phyloP scores from a whole-genome alignment of 2,888 invertebrate genomes.

The Drosophila kambysellisi region DNA sequence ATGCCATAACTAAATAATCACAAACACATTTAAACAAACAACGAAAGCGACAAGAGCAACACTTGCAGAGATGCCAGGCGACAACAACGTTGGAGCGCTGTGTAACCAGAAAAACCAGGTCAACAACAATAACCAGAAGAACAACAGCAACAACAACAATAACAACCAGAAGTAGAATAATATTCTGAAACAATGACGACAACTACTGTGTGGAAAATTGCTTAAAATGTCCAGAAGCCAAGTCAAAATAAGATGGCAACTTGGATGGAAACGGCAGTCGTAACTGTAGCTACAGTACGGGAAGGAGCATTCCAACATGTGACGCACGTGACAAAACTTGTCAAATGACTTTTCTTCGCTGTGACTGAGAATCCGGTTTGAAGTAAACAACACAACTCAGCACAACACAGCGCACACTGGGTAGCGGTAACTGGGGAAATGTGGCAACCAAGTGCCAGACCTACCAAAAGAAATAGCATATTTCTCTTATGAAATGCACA shows the following conservation, averaged over 20 bases:
- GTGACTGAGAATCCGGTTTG: conserved; percentile 61
- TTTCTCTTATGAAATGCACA: conserved; percentile 59
- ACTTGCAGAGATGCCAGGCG: conserved; percentile 52
- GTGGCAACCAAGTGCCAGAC: not conserved
- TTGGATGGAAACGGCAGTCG: conserved; percentile 6
- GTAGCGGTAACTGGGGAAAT: conserved; percentile 4
- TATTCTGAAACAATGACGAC: conserved; percentile 74
- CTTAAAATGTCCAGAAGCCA: conserved; percentile 67
- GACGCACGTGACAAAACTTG: conserved; percentile 81
- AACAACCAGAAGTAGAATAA: conserved; percentile 30
- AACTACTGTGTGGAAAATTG: conserved; percentile 67
- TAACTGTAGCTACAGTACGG: conserved; percentile 2
- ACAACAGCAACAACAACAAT: conserved; percentile 14
- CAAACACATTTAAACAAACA: conserved; percentile 77
- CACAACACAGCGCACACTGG: conserved; percentile 5
- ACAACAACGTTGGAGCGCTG: conserved; percentile 31
- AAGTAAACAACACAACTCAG: conserved; percentile 53
- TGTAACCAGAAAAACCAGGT: conserved; percentile 60
- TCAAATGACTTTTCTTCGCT: conserved; percentile 77
- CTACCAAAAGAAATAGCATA: conserved; percentile 41
- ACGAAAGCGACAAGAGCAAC: conserved; percentile 55
- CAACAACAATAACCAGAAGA: conserved; percentile 49
- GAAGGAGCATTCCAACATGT: conserved; percentile 70
- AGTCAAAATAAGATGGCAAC: conserved; percentile 12
- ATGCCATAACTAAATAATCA: conserved; percentile 79